Base-by-base conservation (phyloP, 2,888 invertebrate genomes). In the Yponomeuta sedellus region DNA sequence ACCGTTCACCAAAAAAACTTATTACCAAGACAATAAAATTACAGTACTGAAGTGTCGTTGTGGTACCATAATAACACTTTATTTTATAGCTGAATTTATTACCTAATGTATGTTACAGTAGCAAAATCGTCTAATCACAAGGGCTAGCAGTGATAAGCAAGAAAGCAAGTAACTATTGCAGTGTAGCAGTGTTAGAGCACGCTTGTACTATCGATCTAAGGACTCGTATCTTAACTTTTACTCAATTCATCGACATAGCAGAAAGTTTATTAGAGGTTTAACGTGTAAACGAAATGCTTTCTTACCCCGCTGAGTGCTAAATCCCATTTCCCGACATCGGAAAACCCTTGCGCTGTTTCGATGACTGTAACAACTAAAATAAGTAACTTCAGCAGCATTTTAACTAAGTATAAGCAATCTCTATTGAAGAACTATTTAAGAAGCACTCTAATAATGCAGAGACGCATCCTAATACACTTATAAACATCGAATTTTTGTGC, bases 281-380 rank as follows among this genome's bases (percentile, higher is more conserved):
- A 52, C 44, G 12, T 52, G 4, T 52, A 12, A 16, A 52, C 4
- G 44, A 52, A 34, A 52, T 52, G 44, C 16, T 16, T 52, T 52
- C 85, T 83, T 78, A 93, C 93, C 84, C 90, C 88, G 71, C 86
- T 92, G 71, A 94, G 79, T 72, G 91, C 88, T 74, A 92, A 92
- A 81, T 94, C 93, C 93, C 94, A 94, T 91, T 92, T 94, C 74
- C 94, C 94, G 72, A 93, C 92, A 79, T 94, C 94, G 52, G 94
- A 93, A 82, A 93, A 89, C 72, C 90, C 80, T 71, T 79, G 76
- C 68, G 83, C 78, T 72, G 81, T 76, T 77, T 81, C 79, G 69
- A 83, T 71, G 69, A 83, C 69, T 66, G 78, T 70, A 72, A 83
- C 72, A 71, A 83, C 74, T 70, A 86, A 71, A 71, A 87, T 67